Conservation (phyloP, 2,113 vertebrate genomes). For the Pelobates fuscus region DNA sequence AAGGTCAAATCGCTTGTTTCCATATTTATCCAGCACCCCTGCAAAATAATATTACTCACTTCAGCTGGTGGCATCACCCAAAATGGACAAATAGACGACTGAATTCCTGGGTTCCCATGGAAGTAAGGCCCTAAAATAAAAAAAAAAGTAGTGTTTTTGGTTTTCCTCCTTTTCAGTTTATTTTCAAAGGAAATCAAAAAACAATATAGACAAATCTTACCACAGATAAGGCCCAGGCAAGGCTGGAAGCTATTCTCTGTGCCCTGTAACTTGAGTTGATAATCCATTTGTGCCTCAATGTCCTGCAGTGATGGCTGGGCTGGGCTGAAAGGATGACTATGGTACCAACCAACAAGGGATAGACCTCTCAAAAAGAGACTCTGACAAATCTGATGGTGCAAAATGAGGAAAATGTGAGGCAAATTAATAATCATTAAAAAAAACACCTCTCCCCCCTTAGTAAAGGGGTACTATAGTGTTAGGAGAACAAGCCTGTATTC, state of each 20-base stretch:
- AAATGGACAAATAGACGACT: slow-evolving; percentile 91
- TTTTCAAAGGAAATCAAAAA: neutral
- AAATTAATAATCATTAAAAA: neutral
- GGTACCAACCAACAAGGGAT: slow-evolving; percentile 95
- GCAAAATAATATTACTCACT: slow-evolving; percentile 62
- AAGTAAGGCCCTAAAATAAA: slow-evolving; percentile 83
- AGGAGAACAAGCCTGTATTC: too few species aligned
- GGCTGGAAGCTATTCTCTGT: slow-evolving; percentile 93
- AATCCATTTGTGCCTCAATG: slow-evolving; percentile 94
- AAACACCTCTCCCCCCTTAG: neutral
- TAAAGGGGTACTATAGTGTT: too few species aligned
- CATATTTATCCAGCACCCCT: too few species aligned
- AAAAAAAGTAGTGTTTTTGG: neutral
- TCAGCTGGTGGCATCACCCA: slow-evolving; percentile 95
- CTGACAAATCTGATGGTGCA: slow-evolving; percentile 83
- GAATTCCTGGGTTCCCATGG: slow-evolving; percentile 81
- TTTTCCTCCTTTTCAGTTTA: neutral
- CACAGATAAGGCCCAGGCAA: slow-evolving; percentile 91
- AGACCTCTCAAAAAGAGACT: slow-evolving; percentile 90
- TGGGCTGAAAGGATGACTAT: slow-evolving; percentile 89
- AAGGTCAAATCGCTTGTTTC: neutral
- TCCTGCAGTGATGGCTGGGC: slow-evolving; percentile 91
- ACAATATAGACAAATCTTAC: slow-evolving; percentile 60
- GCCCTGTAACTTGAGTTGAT: slow-evolving; percentile 91
- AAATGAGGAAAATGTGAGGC: neutral